These are phyloP conservation scores for Enhydra lutris DNA, from an alignment of 2,113 vertebrate genomes.

Conservation along the genomic window DNA sequence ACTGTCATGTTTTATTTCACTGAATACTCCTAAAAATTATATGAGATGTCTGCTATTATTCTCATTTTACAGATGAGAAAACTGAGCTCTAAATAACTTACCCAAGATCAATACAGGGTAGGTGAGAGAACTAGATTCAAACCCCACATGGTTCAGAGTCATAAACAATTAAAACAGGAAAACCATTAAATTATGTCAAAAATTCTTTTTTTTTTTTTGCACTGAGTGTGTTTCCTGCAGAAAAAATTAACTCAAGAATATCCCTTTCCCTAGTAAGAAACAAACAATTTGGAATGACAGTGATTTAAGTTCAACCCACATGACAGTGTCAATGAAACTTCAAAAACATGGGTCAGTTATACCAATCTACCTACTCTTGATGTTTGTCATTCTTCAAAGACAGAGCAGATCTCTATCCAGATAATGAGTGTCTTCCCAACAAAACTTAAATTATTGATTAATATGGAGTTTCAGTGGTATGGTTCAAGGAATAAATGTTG, in stretches of 20 bases:
- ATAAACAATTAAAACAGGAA: background rate
- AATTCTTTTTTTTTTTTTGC: background rate
- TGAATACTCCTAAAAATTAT: background rate
- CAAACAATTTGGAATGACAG: background rate
- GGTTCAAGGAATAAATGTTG: background rate
- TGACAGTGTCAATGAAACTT: background rate
- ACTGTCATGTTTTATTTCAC: background rate
- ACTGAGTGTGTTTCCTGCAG: background rate
- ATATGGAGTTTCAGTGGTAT: background rate
- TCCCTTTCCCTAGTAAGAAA: slow-evolving; percentile 22
- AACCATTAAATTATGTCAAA: background rate
- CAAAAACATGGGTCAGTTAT: background rate
- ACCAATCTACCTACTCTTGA: background rate
- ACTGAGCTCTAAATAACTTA: background rate
- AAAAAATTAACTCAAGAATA: background rate
- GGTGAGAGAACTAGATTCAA: background rate
- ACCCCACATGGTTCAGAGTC: background rate
- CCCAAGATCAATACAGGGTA: background rate
- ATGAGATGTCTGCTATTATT: background rate
- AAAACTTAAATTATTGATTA: background rate
- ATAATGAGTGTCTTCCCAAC: background rate
- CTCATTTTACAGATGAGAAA: background rate
- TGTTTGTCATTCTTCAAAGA: slow-evolving; percentile 23
- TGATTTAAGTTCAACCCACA: slow-evolving; percentile 29
- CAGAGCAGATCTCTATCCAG: background rate